Evolutionary conservation across 2,113 vertebrate genomes (phyloP).

Genomic region (Synchiropus splendidus): DNA sequence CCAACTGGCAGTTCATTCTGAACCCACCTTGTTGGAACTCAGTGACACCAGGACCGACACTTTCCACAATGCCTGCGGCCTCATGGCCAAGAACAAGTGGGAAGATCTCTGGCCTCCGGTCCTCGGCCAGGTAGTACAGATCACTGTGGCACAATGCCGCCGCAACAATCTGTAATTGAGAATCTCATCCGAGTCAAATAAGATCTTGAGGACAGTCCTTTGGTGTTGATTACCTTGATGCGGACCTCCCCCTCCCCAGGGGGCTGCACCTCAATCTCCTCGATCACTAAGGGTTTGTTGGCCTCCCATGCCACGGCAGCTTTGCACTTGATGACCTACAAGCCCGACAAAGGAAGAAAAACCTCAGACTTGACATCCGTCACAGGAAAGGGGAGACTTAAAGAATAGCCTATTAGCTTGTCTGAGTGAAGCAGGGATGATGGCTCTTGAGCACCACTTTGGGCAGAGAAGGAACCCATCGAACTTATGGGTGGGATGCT

Average conservation of each 20-base stretch:
- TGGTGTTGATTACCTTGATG: constrained; percentile 75
- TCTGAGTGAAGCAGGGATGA: no score
- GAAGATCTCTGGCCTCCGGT: constrained; percentile 56
- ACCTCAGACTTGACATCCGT: no score
- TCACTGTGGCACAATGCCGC: constrained; percentile 75
- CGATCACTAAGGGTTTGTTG: constrained; percentile 73
- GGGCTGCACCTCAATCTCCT: constrained; percentile 79
- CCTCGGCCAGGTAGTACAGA: constrained; percentile 62
- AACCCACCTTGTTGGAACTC: constrained; percentile 68
- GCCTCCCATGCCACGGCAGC: constrained; percentile 79
- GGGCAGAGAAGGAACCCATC: no score
- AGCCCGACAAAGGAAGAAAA: no score
- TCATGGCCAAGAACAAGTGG: constrained; percentile 78
- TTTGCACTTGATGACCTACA: constrained; percentile 80
- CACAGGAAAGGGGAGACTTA: no score
- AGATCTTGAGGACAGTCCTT: no score
- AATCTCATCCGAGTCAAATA: no score
- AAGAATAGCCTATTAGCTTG: no score
- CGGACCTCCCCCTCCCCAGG: constrained; percentile 75
- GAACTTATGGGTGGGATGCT: no score
- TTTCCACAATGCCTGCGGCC: constrained; percentile 79
- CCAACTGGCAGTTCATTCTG: neutral
- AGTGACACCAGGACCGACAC: constrained; percentile 73
- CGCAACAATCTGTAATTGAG: constrained; percentile 68
- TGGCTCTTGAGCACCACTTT: no score